These are phyloP conservation scores for Trichogramma evanescens DNA, from an alignment of 2,888 invertebrate species.

Conservation along the genomic window DNA sequence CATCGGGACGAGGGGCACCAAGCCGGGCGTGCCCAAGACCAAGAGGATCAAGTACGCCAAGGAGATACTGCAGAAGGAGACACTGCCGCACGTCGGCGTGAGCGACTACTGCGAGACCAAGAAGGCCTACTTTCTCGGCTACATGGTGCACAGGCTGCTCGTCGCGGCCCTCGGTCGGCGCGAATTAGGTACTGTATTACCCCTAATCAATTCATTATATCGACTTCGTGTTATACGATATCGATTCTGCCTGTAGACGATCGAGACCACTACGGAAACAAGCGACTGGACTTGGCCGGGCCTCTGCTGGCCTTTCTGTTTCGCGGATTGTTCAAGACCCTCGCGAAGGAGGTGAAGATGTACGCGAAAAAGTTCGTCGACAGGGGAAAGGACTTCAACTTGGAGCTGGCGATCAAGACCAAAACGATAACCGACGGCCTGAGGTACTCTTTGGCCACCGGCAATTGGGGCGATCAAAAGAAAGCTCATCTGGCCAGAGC, in stretches of 20 bases:
- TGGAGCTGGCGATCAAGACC: slow-evolving; percentile 93
- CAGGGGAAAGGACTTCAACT: slow-evolving; percentile 95
- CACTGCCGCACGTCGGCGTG: slow-evolving; percentile 98
- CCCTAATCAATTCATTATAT: too few species aligned
- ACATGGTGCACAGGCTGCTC: slow-evolving; percentile 96
- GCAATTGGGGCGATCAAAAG: slow-evolving; percentile 99
- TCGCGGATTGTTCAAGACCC: slow-evolving; percentile 89
- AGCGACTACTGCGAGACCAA: slow-evolving; percentile 99
- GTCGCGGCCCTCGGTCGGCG: slow-evolving; percentile 91
- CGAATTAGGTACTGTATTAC: slow-evolving; percentile 60
- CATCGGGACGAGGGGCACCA: slow-evolving; percentile 93
- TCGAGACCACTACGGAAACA: slow-evolving; percentile 99
- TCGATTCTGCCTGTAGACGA: slow-evolving; percentile 60
- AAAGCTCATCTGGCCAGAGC: slow-evolving; percentile 98
- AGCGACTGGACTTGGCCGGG: slow-evolving; percentile 94
- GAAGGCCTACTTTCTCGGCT: slow-evolving; percentile 96
- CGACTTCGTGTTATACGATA: too few species aligned
- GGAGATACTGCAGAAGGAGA: slow-evolving; percentile 99
- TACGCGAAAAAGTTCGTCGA: slow-evolving; percentile 99
- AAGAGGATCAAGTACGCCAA: slow-evolving; percentile 98
- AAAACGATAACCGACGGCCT: slow-evolving; percentile 97
- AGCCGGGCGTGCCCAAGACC: slow-evolving; percentile 97
- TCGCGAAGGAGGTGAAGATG: slow-evolving; percentile 95
- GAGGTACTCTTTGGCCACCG: slow-evolving; percentile 95
- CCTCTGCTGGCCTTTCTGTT: slow-evolving; percentile 95